Base-by-base conservation (phyloP, 2,797 vertebrate species). In the Rhyacichthys aspro region DNA sequence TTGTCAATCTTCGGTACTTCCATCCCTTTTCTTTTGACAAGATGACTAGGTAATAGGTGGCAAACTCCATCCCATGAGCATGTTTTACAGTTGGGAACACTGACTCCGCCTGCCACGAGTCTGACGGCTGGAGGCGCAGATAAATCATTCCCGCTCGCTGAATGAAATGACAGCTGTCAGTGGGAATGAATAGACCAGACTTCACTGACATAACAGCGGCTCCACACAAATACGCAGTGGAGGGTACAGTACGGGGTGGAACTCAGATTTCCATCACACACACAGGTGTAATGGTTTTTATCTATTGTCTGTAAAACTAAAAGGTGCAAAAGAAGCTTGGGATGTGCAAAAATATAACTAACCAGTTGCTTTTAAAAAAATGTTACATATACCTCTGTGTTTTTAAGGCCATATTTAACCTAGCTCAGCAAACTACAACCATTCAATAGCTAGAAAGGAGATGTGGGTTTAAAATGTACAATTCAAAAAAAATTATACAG, bases 121-220 rank as follows among this genome's bases (percentile, higher is more conserved):
- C 70, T 7, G 59, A 66, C 43, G 65, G 69, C 60, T 71, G 59
- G 41, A 55, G 56, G 72, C 47, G 18, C 34, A 18, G 52, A 17
- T 3, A 70, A 77, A 67, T 72, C 48, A 62, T 66, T 74, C 59
- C 55, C 18, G 33, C 62, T 57, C 70, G 37, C 55, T 41, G 63
- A 70, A 47, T 71, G 54, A 70, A 81, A 68, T 72, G 74, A 79
- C 84, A 83, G 72, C 78, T 86, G 74, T 81, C 70, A 65, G 60
- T 66, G 32, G 9, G 41, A 63, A 67, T 50, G 59, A 78, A 59
- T 53, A 54, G 60, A 65, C 36, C 55, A 46, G 59, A 58, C 12
- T 56, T 55, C 49, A 56, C 52, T 52, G 45, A 43, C 49, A 52
- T 8, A 37, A 50, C 37, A 43, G 41, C 49, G 55, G 44, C 55